A percentile compares a stretch with the other conserved stretches of the same genome.
Conservation (phyloP, 2,113 vertebrate species). For the Colius striatus region DNA sequence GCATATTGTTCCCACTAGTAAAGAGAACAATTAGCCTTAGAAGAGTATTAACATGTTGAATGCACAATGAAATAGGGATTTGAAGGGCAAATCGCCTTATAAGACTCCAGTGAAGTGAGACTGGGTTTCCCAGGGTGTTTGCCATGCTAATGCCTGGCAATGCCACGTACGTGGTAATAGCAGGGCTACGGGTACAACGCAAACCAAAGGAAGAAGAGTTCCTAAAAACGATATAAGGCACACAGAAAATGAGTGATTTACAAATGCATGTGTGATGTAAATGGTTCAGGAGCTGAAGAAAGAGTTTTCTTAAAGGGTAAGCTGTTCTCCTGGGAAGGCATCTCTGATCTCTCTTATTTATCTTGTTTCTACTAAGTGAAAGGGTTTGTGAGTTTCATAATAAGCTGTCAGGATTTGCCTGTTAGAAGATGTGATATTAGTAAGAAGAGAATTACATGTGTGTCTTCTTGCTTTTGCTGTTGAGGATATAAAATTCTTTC, state of each 20-base stretch:
- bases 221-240: background rate
- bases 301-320: background rate
- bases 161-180: background rate
- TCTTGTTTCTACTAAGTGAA: background rate
- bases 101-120: background rate
- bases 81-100: background rate
- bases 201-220: background rate
- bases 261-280: background rate
- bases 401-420: background rate
- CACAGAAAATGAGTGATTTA: background rate
- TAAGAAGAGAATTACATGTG: background rate
- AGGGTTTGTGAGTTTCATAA: background rate
- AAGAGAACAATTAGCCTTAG: constrained; percentile 9
- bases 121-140: constrained; percentile 10
- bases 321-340: background rate
- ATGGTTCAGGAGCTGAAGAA: background rate
- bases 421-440: background rate
- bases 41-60: background rate
- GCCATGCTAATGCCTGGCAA: background rate
- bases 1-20: background rate
- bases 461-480: background rate
- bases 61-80: background rate
- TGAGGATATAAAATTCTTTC: background rate
- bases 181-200: background rate
- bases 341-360: background rate